Evolutionary conservation across 2,888 invertebrate genomes (phyloP), one percentile per base, ranked within the genome.

Genomic region (Dryobota labecula): DNA sequence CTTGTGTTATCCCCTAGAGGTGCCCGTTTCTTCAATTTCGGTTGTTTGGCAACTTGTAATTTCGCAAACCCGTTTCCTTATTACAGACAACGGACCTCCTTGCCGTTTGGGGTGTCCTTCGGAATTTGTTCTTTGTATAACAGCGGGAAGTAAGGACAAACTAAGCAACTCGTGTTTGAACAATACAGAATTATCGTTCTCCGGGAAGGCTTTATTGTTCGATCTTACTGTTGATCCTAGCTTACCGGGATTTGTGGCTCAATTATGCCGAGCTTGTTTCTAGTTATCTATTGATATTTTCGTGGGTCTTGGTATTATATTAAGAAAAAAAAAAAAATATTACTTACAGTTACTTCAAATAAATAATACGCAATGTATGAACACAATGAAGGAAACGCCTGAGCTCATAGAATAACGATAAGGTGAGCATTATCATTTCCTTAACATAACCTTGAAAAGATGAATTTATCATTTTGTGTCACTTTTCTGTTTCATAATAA

Each of bases 1-100:
- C 54, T 60, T 60, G 33, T 24, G 30, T 70, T 70, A 81, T 73
- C 73, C 73, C 72, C 71, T 49, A 61, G 60, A 75, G 70, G 45
- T 63, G 65, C 47, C 60, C 57, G 70, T 66, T 79, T 66, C 76
- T 47, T 41, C 66, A 68, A 62, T 82, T 84, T 58, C 62, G 70
- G 58, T 79, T 78, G 74, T 80, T 78, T 76, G 57, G 57, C 60
- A 81, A 83, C 81, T 76, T 75, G 74, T 78, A 68, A 83, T 84
- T 83, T 62, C 38, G 66, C 58, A 67, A 71, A 65, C 63, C 78
- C 38, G 78, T 80, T 84, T 81, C 64, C 76, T 76, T 83, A 78
- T 78, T 60, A 43, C 54, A 30, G 66, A 8, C 45, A 58, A 54
- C 61, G 77, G 61, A 67, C 66, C 72, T 56, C 51, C 56, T 73